Evolutionary conservation across 2,888 invertebrate genomes (phyloP).

Genomic region (Pachymerium ferrugineum): DNA sequence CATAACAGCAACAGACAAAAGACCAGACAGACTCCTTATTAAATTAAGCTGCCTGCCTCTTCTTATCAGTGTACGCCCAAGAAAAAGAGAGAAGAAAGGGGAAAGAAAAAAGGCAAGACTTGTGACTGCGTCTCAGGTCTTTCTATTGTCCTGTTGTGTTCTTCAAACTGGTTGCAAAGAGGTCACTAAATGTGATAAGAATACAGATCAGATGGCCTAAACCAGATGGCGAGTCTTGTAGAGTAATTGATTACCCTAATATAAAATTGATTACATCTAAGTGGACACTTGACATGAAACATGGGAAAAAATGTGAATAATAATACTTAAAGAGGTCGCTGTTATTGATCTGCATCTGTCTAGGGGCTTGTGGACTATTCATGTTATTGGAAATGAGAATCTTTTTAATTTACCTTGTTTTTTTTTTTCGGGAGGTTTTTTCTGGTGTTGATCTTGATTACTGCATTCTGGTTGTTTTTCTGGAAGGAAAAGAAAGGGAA

Average conservation of each 20-base stretch:
- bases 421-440: no score
- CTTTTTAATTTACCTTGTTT: no score
- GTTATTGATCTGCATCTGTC: no score
- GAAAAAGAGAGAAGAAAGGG: background rate
- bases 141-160: constrained; percentile 24
- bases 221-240: background rate
- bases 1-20: constrained; percentile 20
- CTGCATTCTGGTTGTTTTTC: no score
- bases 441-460: no score
- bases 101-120: background rate
- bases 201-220: background rate
- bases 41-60: constrained; percentile 17
- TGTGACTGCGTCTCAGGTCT: background rate
- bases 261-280: constrained; percentile 13
- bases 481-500: no score
- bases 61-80: background rate
- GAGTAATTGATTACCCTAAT: background rate
- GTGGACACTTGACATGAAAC: no score
- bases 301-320: no score
- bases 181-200: constrained; percentile 15
- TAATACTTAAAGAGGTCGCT: no score
- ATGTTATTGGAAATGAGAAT: no score
- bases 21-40: constrained; percentile 22
- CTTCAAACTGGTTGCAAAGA: background rate
- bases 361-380: no score